A percentile compares a stretch with the other conserved stretches of the same genome.
Conservation (phyloP, 2,888 invertebrate species). For the Cephonodes hylas region DNA sequence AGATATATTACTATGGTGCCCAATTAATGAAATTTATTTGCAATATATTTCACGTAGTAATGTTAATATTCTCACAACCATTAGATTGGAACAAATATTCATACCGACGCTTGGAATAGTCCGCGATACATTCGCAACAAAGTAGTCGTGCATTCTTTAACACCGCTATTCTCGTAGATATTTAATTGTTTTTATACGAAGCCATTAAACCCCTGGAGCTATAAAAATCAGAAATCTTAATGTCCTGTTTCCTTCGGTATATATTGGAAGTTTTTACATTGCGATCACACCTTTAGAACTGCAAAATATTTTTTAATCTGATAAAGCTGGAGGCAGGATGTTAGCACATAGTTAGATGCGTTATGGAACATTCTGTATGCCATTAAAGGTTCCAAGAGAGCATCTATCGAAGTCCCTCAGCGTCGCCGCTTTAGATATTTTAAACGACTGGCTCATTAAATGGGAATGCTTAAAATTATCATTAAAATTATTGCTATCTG, state of each 20-base stretch:
- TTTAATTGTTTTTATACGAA: constrained; percentile 5
- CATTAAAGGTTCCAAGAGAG: neutral
- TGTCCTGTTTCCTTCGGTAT: constrained; percentile 6
- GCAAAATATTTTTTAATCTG: constrained; percentile 6
- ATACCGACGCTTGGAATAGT: neutral
- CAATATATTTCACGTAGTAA: neutral
- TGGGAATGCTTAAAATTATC: constrained; percentile 35
- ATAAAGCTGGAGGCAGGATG: neutral
- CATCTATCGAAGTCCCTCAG: constrained; percentile 1
- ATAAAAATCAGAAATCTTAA: constrained; percentile 8
- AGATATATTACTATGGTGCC: neutral
- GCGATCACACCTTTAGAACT: neutral
- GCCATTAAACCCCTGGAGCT: neutral
- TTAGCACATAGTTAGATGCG: neutral
- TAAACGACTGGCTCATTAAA: constrained; percentile 23
- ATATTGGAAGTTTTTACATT: neutral
- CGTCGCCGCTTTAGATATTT: constrained; percentile 19
- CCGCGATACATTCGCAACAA: neutral
- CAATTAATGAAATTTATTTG: neutral
- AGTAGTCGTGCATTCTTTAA: neutral
- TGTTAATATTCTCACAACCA: neutral
- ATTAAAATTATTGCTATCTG: constrained; percentile 40
- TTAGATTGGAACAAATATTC: neutral
- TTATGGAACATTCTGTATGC: neutral
- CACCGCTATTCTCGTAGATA: neutral